phyloP scores from a whole-genome alignment of 1,140 invertebrate genomes.

The Meloidogyne chitwoodi region DNA sequence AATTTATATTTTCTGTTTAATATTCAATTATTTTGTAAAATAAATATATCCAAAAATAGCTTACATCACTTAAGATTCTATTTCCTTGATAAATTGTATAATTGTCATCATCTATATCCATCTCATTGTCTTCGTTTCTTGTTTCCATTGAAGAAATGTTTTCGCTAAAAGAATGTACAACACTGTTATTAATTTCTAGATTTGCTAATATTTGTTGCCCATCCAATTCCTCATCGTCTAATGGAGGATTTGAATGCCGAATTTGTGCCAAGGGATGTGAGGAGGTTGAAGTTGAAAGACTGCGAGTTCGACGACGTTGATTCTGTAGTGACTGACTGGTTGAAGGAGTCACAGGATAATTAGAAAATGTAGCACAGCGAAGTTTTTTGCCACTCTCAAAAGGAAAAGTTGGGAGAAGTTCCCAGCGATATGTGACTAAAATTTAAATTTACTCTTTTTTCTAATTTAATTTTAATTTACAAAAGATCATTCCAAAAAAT shows the following conservation, averaged over 20 bases:
- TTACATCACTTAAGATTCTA: not conserved
- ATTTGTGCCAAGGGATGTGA: slow-evolving; percentile 18
- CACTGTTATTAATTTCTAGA: not conserved
- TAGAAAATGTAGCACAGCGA: slow-evolving; percentile 13
- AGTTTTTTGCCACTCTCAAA: not conserved
- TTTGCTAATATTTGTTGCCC: not conserved
- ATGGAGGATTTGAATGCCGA: slow-evolving; percentile 1
- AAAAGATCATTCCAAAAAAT: too few relatives aligned
- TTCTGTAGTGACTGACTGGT: not conserved
- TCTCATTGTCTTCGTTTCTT: not conserved
- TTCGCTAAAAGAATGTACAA: not conserved
- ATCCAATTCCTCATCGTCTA: not conserved
- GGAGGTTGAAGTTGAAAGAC: not conserved
- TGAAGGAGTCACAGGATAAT: not conserved
- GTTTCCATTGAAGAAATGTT: not conserved
- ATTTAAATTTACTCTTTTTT: not conserved
- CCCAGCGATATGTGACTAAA: slow-evolving; percentile 14
- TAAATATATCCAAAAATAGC: not conserved
- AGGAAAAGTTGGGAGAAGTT: slow-evolving; percentile 8
- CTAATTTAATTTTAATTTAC: not conserved
- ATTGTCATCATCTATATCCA: not conserved
- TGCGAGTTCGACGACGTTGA: not conserved
- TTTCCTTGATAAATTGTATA: not conserved
- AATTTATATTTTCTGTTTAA: too few relatives aligned
- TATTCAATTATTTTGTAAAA: too few relatives aligned